A percentile compares a stretch with the other conserved stretches of the same genome.
Conservation (phyloP, 2,797 vertebrate genomes). For the Synaphobranchus kaupii region DNA sequence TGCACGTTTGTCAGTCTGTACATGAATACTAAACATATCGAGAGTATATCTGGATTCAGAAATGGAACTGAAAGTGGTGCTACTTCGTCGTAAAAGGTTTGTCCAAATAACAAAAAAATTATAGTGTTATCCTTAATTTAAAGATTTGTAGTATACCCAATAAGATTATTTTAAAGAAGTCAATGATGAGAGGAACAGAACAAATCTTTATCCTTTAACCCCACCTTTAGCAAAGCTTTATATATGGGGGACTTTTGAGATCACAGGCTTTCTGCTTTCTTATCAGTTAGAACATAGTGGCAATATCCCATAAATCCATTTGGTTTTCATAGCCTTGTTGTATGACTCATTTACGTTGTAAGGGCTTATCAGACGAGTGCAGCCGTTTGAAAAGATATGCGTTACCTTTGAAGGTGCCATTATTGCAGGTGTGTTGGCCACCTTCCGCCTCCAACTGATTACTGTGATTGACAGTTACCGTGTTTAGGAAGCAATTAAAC, state of each 20-base stretch:
- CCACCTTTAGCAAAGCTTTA: background rate
- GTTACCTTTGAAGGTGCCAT: background rate
- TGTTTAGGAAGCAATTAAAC: background rate
- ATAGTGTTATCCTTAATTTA: background rate
- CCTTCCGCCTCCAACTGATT: background rate
- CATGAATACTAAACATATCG: background rate
- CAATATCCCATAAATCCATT: background rate
- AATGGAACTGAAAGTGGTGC: background rate
- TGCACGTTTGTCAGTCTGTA: background rate
- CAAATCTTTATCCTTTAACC: background rate
- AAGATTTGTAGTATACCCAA: background rate
- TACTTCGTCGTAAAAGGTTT: background rate
- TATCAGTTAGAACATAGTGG: background rate
- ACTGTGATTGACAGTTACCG: background rate
- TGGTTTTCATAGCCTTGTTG: background rate
- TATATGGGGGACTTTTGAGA: background rate
- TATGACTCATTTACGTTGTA: background rate
- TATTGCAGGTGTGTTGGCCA: background rate
- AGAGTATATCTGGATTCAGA: background rate
- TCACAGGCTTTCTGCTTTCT: background rate
- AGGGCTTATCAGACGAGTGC: background rate
- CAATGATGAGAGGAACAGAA: background rate
- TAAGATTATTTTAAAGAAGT: background rate
- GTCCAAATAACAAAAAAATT: background rate
- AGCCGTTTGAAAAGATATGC: background rate